Evolutionary conservation across 1,140 invertebrate species (phyloP), one percentile per base, ranked within the genome.

Genomic region (Drosophila ironensis): DNA sequence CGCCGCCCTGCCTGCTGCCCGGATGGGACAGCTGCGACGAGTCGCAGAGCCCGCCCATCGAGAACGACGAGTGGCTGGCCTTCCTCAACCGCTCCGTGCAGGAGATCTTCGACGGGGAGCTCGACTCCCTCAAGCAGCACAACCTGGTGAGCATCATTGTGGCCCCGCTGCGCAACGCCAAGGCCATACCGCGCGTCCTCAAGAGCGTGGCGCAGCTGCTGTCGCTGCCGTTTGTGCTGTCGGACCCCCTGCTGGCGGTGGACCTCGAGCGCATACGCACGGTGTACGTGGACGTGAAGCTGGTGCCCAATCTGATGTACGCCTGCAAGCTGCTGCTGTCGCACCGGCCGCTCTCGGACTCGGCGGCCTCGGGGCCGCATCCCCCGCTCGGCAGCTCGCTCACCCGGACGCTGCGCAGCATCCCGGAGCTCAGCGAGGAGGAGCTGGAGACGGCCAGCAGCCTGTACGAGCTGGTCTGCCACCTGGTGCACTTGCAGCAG

Each of bases 21-120:
- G 89, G 89, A 7, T 90, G 89, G 88, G 88, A 90, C 38, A 89
- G 89, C 2, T 90, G 87, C 42, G 89, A 90, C 54, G 89, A 90
- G 33, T 89, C 89, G 0, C 89, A 90, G 66, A 92, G 91, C 41
- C 91, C 92, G 25, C 93, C 94, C 4, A 95, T 96, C 44, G 95
- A 97, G 90, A 93, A 95, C 64, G 95, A 96, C 60, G 95, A 97
- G 90, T 97, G 95, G 95, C 91, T 95, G 86, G 92, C 94, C 44
- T 93, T 96, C 91, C 63, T 96, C 2, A 93, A 94, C 76, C 92
- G 92, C 30, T 93, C 93, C 41, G 93, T 94, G 71, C 92, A 92
- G 77, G 94, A 94, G 90, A 91, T 96, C 0, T 93, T 96, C 89
- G 93, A 93, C 30, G 94, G 94, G 0, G 95, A 96, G 88, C 91